phyloP scores from a whole-genome alignment of 2,113 vertebrate species.

The Tragelaphus scriptus region DNA sequence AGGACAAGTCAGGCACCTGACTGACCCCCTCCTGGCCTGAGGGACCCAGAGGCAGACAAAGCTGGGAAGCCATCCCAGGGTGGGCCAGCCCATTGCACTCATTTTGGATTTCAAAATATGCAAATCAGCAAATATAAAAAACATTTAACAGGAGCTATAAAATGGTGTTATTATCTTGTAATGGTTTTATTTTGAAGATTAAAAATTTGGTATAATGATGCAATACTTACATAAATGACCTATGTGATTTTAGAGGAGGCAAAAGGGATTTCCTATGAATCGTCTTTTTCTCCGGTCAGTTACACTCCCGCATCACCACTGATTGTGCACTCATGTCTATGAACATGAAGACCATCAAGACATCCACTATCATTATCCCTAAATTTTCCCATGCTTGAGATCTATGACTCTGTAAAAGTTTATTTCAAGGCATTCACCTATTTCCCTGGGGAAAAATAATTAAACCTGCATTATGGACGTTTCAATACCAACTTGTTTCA shows the following conservation, averaged over 20 bases:
- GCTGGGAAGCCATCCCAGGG: background rate
- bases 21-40: background rate
- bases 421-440: constrained; percentile 9
- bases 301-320: background rate
- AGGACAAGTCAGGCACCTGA: background rate
- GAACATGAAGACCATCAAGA: constrained; percentile 6
- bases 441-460: background rate
- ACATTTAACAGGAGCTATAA: constrained; percentile 45
- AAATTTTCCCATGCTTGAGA: background rate
- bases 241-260: constrained; percentile 33
- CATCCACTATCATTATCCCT: background rate
- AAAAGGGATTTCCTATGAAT: constrained; percentile 33
- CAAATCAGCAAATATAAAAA: constrained; percentile 34
- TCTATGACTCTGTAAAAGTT: constrained; percentile 10
- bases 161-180: constrained; percentile 46
- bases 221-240: constrained; percentile 54
- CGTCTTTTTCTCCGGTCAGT: constrained; percentile 27
- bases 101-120: constrained; percentile 21
- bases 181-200: constrained; percentile 62
- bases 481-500: background rate
- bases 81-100: background rate
- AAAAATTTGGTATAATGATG: constrained; percentile 43
- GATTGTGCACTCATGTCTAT: background rate
- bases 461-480: background rate
- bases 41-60: background rate